A percentile compares a stretch with the other conserved stretches of the same genome.
Conservation (phyloP, 2,113 vertebrate genomes). For the Phainopepla nitens region DNA sequence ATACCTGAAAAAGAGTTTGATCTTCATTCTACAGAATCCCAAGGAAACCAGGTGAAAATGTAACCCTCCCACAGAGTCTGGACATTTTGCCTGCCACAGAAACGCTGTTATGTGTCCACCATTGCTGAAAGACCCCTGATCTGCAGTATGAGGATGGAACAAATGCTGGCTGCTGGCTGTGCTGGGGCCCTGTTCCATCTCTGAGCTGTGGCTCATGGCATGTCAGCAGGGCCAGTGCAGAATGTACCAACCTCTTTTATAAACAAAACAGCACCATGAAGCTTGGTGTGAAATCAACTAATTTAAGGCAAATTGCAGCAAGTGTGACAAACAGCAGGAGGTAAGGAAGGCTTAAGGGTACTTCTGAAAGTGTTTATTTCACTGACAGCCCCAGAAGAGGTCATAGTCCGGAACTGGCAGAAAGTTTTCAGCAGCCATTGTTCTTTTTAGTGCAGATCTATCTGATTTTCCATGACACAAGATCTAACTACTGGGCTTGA, state of each 20-base stretch:
- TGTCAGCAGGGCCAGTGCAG: background rate
- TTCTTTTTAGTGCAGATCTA: background rate
- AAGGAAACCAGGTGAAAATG: background rate
- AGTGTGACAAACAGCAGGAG: background rate
- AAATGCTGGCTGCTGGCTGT: fast-evolving
- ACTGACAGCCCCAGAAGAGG: background rate
- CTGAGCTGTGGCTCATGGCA: background rate
- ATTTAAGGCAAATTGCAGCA: background rate
- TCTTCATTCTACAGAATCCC: background rate
- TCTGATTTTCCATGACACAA: background rate
- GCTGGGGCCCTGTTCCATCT: background rate
- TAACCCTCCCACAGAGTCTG: background rate
- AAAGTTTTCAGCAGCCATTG: background rate
- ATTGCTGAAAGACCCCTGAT: background rate
- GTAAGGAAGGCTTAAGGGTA: background rate
- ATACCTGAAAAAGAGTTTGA: background rate
- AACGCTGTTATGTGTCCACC: background rate
- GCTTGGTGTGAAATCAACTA: background rate
- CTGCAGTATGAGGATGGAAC: background rate
- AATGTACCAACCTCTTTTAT: background rate
- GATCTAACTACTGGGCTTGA: background rate
- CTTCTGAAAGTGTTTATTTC: background rate
- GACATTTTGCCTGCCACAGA: background rate
- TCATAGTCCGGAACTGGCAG: background rate
- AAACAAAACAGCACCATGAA: background rate